Evolutionary conservation across 2,888 invertebrate genomes (phyloP), one percentile per base, ranked within the genome.

Genomic region (Dicyrtoma fusca): DNA sequence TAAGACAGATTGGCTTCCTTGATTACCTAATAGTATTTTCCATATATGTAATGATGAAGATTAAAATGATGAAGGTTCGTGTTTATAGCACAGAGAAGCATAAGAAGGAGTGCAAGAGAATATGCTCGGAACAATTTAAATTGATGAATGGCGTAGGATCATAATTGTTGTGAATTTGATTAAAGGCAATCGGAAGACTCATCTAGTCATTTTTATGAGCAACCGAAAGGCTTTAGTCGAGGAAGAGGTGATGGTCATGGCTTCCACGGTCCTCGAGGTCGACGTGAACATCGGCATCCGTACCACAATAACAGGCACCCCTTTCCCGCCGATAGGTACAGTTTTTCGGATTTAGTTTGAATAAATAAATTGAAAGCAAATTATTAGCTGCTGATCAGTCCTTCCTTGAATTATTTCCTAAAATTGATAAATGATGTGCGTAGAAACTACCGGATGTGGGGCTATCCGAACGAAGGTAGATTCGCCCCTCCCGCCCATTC

Each of bases 161-260:
- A 34, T 34, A 34, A 34, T 34, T 34, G 34, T 34, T 34, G 34
- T 34, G 34, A 34, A 69, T 69, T 64, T 55, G 53, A 62, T 45
- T 73, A 19, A 59, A 80, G 80, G 78, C 79, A 79, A 79, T 79
- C 80, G 77, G 79, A 79, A 75, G 79, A 80, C 66, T 78, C 80
- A 76, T 79, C 79, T 80, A 79, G 79, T 80, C 79, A 79, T 79
- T 80, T 78, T 77, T 79, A 80, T 77, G 79, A 80, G 75, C 80
- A 79, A 80, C 80, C 80, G 78, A 80, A 80, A 77, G 76, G 79
- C 76, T 80, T 79, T 77, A 77, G 77, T 77, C 77, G 80, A 69
- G 79, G 79, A 71, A 77, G 80, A 78, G 79, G 80, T 73, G 80
- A 79, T 76, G 80, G 77, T 73, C 79, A 75, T 75, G 79, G 79